phyloP scores from a whole-genome alignment of 2,888 invertebrate species.

The Stegophylla sp. region DNA sequence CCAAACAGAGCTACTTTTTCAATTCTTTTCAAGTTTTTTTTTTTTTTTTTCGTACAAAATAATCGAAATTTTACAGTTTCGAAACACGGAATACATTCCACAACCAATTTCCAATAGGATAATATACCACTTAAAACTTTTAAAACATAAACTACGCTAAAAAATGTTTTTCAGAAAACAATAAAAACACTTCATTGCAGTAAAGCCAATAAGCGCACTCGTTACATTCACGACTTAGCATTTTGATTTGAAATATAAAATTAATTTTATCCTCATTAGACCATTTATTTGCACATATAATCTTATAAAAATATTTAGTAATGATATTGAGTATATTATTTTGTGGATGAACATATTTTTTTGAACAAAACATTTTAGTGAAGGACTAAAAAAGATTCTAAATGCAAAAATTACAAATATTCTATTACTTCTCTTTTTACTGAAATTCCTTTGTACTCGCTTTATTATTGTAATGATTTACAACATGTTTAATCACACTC shows the following conservation, averaged over 20 bases:
- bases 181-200: background rate
- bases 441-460: too few relatives aligned
- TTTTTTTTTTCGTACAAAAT: background rate
- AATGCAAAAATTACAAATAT: too few relatives aligned
- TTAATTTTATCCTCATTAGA: background rate
- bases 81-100: background rate
- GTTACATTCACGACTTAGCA: background rate
- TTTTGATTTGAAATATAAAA: slow-evolving; percentile 7
- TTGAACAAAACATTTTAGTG: too few relatives aligned
- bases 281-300: background rate
- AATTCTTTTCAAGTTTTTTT: background rate
- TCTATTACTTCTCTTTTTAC: too few relatives aligned
- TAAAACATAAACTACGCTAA: background rate
- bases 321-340: background rate
- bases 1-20: background rate
- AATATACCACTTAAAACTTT: background rate
- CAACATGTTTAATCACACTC: too few relatives aligned
- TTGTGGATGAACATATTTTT: background rate
- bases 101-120: background rate
- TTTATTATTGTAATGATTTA: too few relatives aligned
- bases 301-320: background rate
- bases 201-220: background rate
- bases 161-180: background rate
- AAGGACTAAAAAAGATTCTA: too few relatives aligned
- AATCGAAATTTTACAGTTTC: background rate